Conservation (phyloP, 2,888 invertebrate species). For the Urechis unicinctus region DNA sequence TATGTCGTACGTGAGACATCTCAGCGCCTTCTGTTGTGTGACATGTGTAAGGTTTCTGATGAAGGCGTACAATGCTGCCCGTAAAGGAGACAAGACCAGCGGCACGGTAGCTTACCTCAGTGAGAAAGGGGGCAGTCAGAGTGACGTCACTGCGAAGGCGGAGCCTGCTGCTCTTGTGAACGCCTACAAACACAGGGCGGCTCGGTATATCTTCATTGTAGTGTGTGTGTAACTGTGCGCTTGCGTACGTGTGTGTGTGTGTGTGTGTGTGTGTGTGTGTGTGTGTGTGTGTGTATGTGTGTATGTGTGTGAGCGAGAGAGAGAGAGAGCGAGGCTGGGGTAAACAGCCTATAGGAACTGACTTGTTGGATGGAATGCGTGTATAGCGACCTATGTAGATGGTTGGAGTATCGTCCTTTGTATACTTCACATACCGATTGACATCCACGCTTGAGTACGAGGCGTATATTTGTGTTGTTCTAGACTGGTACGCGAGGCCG, state of each 20-base stretch:
- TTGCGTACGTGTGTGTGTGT: neutral
- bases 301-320: neutral
- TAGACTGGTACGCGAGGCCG: no score
- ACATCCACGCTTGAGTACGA: slow-evolving; percentile 3
- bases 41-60: slow-evolving; percentile 9
- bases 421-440: neutral
- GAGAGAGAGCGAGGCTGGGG: neutral
- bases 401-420: neutral
- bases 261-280: neutral
- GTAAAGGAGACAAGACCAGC: neutral
- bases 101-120: slow-evolving; percentile 10
- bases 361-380: no score
- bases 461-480: no score
- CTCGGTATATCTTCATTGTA: slow-evolving; percentile 1
- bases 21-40: neutral
- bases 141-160: neutral
- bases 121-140: neutral
- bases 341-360: no score
- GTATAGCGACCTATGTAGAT: neutral
- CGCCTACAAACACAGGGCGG: slow-evolving; percentile 9
- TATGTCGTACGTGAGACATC: neutral
- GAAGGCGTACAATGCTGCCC: slow-evolving; percentile 7
- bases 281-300: neutral
- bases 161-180: slow-evolving; percentile 3
- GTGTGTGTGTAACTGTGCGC: neutral